A percentile compares a stretch with the other conserved stretches of the same genome.
These are phyloP conservation scores for Rhynchophorus ferrugineus DNA, from an alignment of 1,140 invertebrate genomes.

Conservation along the genomic window DNA sequence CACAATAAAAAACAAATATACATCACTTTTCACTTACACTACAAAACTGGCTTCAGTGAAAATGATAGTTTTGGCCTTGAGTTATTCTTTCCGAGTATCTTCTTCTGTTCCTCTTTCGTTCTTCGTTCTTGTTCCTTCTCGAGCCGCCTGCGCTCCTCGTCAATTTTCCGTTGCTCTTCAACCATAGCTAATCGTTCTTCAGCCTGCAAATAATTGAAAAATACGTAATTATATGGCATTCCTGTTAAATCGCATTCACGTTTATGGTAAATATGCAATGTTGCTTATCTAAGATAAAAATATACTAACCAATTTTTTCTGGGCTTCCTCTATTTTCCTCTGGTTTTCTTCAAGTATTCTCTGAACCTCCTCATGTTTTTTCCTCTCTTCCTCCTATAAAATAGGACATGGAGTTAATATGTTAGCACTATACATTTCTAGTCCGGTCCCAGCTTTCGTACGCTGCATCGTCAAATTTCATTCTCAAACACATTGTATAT, in stretches of 20 bases:
- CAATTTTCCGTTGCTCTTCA: constrained; percentile 91
- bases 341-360: constrained; percentile 96
- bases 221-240: no score
- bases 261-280: no score
- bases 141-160: constrained; percentile 87
- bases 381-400: constrained; percentile 90
- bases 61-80: constrained; percentile 93
- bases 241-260: no score
- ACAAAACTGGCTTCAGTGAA: constrained; percentile 66
- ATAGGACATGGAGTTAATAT: constrained; percentile 29
- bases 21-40: constrained; percentile 23
- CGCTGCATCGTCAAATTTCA: constrained; percentile 10
- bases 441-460: constrained; percentile 28
- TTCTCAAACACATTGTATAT: no score
- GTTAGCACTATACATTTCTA: constrained; percentile 7
- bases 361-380: constrained; percentile 90
- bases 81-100: constrained; percentile 95
- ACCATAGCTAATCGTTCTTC: constrained; percentile 94
- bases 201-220: constrained; percentile 53
- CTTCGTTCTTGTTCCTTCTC: constrained; percentile 88
- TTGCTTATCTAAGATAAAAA: no score
- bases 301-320: constrained; percentile 81
- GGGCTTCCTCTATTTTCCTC: constrained; percentile 93
- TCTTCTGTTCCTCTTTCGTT: constrained; percentile 90
- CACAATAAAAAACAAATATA: background rate